phyloP scores from a whole-genome alignment of 1,140 invertebrate species.

The Papilio xuthus region DNA sequence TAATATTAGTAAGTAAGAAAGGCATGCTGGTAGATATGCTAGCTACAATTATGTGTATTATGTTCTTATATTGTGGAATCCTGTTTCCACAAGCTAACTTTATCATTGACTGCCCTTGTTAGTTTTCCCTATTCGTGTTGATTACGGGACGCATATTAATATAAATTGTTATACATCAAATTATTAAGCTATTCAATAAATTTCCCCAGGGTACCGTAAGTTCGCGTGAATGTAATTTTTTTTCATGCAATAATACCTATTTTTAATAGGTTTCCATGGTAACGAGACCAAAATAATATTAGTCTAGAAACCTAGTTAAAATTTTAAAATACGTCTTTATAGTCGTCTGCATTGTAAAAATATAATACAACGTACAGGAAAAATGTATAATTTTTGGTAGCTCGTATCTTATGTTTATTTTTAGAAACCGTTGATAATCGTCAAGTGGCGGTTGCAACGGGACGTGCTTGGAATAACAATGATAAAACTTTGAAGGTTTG shows the following conservation, averaged over 20 bases:
- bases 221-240: background rate
- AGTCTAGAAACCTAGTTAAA: slow-evolving; percentile 5
- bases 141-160: background rate
- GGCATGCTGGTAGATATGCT: background rate
- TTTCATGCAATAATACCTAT: slow-evolving; percentile 6
- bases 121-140: background rate
- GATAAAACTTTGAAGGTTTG: background rate
- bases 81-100: background rate
- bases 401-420: background rate
- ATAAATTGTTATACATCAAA: background rate
- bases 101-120: background rate
- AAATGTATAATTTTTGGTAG: background rate
- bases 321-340: background rate
- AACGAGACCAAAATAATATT: background rate
- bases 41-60: background rate
- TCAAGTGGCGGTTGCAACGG: background rate
- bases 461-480: background rate
- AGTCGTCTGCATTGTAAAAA: background rate
- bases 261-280: background rate
- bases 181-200: background rate
- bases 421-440: slow-evolving; percentile 9
- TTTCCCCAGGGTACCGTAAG: background rate
- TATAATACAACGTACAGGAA: background rate
- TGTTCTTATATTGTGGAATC: background rate
- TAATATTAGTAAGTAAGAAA: too few species aligned